Evolutionary conservation across 2,888 invertebrate species (phyloP).

Genomic region (Mythimna ferrago): DNA sequence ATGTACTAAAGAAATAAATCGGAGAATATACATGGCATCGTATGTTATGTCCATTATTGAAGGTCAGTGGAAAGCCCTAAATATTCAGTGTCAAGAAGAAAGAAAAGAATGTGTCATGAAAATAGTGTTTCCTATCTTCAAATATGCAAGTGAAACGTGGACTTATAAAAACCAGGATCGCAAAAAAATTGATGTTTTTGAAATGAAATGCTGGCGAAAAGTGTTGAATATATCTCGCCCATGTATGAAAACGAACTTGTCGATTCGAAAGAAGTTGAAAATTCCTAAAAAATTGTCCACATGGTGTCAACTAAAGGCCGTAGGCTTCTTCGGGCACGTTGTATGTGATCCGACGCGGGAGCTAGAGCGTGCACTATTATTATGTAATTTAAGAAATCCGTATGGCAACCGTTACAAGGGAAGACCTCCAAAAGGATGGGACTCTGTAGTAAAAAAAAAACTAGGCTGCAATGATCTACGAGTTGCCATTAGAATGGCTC

Average conservation of each 20-base stretch:
- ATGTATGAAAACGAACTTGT: not conserved
- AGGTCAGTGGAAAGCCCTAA: constrained; percentile 3
- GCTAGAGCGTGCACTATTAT: constrained; percentile 8
- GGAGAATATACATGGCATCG: constrained; percentile 14
- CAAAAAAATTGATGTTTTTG: constrained; percentile 15
- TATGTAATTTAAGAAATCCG: not conserved
- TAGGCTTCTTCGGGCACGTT: constrained; percentile 21
- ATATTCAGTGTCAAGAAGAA: constrained; percentile 9
- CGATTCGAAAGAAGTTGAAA: constrained; percentile 13
- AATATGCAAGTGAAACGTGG: constrained; percentile 30
- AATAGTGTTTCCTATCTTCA: constrained; percentile 23
- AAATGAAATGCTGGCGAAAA: constrained; percentile 28
- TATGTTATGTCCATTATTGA: constrained; percentile 2
- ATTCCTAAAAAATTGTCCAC: constrained; percentile 21
- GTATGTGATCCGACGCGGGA: constrained; percentile 2
- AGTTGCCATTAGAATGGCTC: constrained; percentile 14
- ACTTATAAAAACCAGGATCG: constrained; percentile 16
- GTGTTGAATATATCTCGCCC: constrained; percentile 7
- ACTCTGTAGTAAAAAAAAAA: constrained; percentile 2
- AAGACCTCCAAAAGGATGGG: constrained; percentile 20
- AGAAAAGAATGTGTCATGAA: not conserved
- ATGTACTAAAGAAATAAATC: constrained; percentile 13
- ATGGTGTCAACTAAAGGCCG: constrained; percentile 21
- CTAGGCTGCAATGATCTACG: constrained; percentile 5
- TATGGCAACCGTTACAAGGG: not conserved